Base-by-base conservation (phyloP, 2,113 vertebrate genomes). In the Cheirogaleus medius region DNA sequence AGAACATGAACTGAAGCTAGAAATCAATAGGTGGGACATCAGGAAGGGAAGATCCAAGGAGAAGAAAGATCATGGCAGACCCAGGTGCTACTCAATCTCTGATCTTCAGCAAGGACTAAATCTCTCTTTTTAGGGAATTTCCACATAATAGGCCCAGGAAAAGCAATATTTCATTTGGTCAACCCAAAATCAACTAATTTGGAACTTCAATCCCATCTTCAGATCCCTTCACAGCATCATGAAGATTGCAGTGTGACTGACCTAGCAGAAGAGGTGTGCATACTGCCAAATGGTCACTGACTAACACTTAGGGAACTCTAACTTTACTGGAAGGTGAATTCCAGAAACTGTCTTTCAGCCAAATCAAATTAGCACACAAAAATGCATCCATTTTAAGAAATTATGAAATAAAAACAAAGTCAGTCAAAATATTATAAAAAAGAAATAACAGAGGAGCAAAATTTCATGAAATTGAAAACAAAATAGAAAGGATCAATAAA, bases 301-400 rank as follows among this genome's bases (percentile, higher is more conserved):
- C 25, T 29, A 42, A 60, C 39, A 5, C 23, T 44, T 56, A 20
- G 2, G 8, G 32, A 82, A 27, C 29, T 80, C 58, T 11, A 76
- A 6, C 6, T 15, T 39, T 39, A 37, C 27, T 32, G n/a, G 27
- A 85, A 66, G 34, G 7, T 0, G 20, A 34, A 88, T 77, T 58
- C 77, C 80, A 27, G 64, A 2, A 3, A 29, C 23, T 25, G 10
- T 0, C 5, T 32, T 86, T 82, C 13, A 52, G 15, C 6, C 25
- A 1, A 25, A 68, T 39, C 37, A 49, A 47, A 3, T 39, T 34
- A 58, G 2, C 7, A 37, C 1, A 52, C 54, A 74, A 44, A 78
- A 64, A 13, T 42, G 14, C 21, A 86, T 94, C 34, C 42, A 49
- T 68, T 82, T 93, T 10, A 56, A 89, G 20, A 87, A 88, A 69